phyloP scores from a whole-genome alignment of 2,113 vertebrate species.

The human region DNA sequence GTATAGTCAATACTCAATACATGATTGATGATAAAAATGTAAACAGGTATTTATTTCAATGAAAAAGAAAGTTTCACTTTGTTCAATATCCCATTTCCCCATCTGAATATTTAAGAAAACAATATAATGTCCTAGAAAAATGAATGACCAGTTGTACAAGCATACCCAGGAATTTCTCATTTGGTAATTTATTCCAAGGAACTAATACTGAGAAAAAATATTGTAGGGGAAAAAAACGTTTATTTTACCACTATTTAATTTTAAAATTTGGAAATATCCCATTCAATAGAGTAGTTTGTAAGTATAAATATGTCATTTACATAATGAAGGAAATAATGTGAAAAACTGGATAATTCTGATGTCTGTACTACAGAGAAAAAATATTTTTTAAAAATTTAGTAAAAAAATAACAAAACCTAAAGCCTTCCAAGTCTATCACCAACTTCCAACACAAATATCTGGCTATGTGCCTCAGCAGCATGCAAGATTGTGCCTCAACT shows the following conservation, averaged over 20 bases:
- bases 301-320: background rate
- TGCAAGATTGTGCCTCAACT: background rate
- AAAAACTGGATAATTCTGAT: background rate
- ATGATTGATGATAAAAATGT: background rate
- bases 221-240: background rate
- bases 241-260: background rate
- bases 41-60: background rate
- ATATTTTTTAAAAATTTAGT: background rate
- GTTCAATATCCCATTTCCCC: background rate
- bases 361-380: background rate
- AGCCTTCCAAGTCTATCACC: background rate
- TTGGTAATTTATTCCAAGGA: background rate
- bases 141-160: background rate
- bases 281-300: background rate
- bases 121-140: background rate
- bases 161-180: background rate
- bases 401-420: conserved; percentile 22
- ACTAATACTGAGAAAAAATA: background rate
- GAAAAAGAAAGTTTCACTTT: background rate
- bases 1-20: background rate
- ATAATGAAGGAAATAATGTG: background rate
- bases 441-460: background rate
- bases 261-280: background rate
- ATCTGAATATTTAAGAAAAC: background rate
- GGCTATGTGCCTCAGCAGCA: background rate